These are phyloP conservation scores for Umimayanthus kanabou DNA, from an alignment of 92 coral and sea anemone species.

Conservation along the genomic window DNA sequence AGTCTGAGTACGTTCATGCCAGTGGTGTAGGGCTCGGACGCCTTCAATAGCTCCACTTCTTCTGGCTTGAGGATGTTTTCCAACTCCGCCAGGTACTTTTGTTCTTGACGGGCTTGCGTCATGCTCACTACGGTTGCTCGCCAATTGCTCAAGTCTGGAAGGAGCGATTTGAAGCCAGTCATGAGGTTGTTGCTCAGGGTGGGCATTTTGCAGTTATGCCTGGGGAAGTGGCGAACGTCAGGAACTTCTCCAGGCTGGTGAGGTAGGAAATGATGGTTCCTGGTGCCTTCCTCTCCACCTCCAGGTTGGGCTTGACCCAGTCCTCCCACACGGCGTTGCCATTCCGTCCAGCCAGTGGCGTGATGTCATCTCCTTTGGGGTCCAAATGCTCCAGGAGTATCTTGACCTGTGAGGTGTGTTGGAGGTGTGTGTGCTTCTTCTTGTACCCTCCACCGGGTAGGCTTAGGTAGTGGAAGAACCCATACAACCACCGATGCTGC, in stretches of 20 bases:
- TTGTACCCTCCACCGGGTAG: not conserved
- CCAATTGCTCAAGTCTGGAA: not conserved
- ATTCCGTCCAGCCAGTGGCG: not conserved
- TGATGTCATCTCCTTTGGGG: slow-evolving; percentile 20
- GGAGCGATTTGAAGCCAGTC: not conserved
- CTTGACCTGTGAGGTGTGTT: not conserved
- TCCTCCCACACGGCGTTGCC: not conserved
- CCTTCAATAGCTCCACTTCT: not conserved
- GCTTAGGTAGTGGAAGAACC: not conserved
- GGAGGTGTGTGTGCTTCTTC: not conserved
- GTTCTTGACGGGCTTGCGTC: not conserved
- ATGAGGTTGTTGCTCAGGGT: not conserved
- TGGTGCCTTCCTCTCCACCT: slow-evolving; percentile 26
- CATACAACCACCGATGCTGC: not conserved
- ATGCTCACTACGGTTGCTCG: not conserved
- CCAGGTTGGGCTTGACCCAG: slow-evolving; percentile 23
- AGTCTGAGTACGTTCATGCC: not conserved
- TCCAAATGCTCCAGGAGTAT: slow-evolving; percentile 21
- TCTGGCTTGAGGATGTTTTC: not conserved
- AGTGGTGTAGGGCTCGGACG: not conserved
- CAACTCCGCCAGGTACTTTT: not conserved
- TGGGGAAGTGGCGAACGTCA: not conserved
- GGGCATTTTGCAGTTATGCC: not conserved
- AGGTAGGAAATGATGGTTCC: slow-evolving; percentile 15
- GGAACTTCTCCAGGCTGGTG: slow-evolving; percentile 31